phyloP scores from a whole-genome alignment of 2,113 vertebrate genomes.

The Hydropotes inermis region DNA sequence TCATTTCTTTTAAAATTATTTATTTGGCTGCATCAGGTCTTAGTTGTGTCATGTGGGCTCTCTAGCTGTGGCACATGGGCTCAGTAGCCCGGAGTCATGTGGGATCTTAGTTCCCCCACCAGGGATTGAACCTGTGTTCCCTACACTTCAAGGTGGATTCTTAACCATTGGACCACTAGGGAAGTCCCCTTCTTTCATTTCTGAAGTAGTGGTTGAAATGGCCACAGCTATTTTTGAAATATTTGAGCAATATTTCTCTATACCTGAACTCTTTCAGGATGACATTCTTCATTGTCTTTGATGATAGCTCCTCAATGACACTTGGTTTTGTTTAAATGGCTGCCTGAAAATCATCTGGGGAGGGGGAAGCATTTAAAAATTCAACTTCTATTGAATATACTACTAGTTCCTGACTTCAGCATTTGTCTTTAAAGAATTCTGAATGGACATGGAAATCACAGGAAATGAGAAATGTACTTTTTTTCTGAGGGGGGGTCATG shows the following conservation, averaged over 20 bases:
- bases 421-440: slow-evolving; percentile 28
- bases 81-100: not conserved
- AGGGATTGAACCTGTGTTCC: not conserved
- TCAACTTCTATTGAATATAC: not conserved
- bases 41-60: not conserved
- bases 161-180: not conserved
- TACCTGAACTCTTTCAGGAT: not conserved
- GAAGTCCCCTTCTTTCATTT: not conserved
- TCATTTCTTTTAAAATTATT: not conserved
- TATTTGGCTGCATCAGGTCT: not conserved
- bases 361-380: not conserved
- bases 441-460: not conserved
- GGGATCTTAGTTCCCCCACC: not conserved
- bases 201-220: slow-evolving; percentile 23
- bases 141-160: not conserved
- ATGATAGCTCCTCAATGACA: not conserved
- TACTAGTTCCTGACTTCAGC: not conserved
- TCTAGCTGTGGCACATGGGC: not conserved
- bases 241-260: not conserved
- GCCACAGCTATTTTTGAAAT: not conserved
- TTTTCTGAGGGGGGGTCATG: not conserved
- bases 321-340: not conserved
- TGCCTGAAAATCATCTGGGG: not conserved
- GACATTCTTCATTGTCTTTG: not conserved
- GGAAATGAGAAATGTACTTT: not conserved